Conservation (phyloP, 2,888 invertebrate genomes). For the Orchesellides sinensis region DNA sequence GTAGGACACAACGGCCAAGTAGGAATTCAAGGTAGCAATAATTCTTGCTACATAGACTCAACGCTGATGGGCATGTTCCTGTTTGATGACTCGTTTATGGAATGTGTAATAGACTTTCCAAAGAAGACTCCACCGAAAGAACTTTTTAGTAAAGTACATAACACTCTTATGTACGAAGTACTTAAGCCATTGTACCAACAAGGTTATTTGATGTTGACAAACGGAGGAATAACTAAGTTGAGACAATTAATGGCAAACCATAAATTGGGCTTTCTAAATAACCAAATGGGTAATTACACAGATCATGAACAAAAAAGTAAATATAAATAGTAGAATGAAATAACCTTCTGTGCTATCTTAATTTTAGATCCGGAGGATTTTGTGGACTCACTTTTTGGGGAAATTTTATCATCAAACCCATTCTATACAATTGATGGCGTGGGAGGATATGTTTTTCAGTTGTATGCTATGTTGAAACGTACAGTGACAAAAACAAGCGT, state of each 20-base stretch:
- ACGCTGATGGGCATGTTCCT: not conserved
- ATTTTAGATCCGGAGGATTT: slow-evolving; percentile 5
- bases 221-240: not conserved
- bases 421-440: not conserved
- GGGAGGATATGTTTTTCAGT: not conserved
- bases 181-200: too few relatives aligned
- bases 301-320: not conserved
- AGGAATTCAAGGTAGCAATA: not conserved
- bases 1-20: too few relatives aligned
- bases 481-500: not conserved
- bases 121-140: too few relatives aligned
- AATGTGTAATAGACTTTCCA: too few relatives aligned
- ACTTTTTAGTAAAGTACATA: too few relatives aligned
- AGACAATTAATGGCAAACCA: not conserved
- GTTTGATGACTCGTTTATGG: too few relatives aligned
- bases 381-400: not conserved
- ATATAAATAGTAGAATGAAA: not conserved
- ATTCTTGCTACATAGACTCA: slow-evolving; percentile 7
- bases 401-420: not conserved
- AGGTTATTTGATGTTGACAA: not conserved
- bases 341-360: not conserved
- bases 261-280: too few relatives aligned
- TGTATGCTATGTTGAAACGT: too few relatives aligned
- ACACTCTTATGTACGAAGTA: too few relatives aligned
- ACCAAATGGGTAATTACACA: too few relatives aligned